Evolutionary conservation across 2,888 invertebrate genomes (phyloP), one percentile per base, ranked within the genome.

Genomic region (Daptonema setosum): DNA sequence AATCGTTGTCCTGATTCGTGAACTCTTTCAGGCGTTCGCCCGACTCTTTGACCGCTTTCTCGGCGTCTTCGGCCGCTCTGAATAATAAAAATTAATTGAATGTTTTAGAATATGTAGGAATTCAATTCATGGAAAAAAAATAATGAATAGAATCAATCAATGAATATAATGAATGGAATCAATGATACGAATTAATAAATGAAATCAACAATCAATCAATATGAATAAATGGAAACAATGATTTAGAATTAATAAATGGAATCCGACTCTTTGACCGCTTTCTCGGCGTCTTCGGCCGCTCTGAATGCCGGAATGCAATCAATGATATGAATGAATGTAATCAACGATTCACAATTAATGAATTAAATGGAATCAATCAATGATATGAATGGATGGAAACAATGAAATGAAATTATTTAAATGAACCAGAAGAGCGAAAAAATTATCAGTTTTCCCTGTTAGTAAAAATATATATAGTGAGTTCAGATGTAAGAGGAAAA

Each of bases 241-340:
- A n/a, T n/a, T n/a, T n/a, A n/a, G n/a, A n/a, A n/a, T n/a, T n/a
- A n/a, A n/a, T n/a, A n/a, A n/a, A n/a, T n/a, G n/a, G n/a, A n/a
- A n/a, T n/a, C 73, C 55, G 76, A 60, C n/a, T 70, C 69, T 56
- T 71, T 67, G 63, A 73, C 72, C 58, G 75, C 75, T 55, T 72
- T 72, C 60, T 74, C 73, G 2, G 73, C 73, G 29, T 85, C 73
- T 64, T 85, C 45, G 11, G n/a, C n/a, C 45, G 17, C 11, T 45
- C n/a, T n/a, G 45, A 17, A 35, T 11, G 8, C 17, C n/a, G n/a
- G n/a, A n/a, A n/a, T n/a, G 8, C 35, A 35, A 11, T 35, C 35
- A 11, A 35, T 17, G 17, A 35, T 11, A 35, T 11, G 17, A 17
- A 35, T 8, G 17, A 11, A 11, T 11, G 8, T 17, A 35, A 11